Percentiles rank a stretch among this genome's conserved stretches.
phyloP scores from a whole-genome alignment of 1,140 invertebrate genomes.

The Drosophila cardini region DNA sequence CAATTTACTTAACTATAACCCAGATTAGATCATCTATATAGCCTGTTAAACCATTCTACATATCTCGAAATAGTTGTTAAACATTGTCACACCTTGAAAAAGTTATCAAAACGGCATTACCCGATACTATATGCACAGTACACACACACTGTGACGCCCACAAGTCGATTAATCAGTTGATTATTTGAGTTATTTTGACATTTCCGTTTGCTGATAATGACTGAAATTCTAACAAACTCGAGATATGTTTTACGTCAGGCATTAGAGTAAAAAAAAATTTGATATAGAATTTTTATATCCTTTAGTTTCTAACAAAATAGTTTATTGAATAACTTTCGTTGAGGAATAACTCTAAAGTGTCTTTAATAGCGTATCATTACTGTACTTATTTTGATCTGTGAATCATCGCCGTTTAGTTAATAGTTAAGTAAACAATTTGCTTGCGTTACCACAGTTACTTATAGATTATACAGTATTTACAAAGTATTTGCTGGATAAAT shows the following conservation, averaged over 20 bases:
- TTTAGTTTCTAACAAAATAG: not conserved
- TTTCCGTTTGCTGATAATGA: conserved; percentile 63
- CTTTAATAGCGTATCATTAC: conserved; percentile 12
- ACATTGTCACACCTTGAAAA: not conserved
- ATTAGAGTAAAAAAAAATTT: not conserved
- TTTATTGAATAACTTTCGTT: conserved; percentile 10
- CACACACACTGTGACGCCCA: conserved; percentile 12
- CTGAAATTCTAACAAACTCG: not conserved
- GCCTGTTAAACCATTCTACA: conserved; percentile 3
- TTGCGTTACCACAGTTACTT: conserved; percentile 2
- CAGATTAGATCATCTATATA: not conserved
- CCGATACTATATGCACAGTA: not conserved
- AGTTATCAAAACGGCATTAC: not conserved
- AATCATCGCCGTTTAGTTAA: conserved; percentile 8
- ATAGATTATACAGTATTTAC: conserved; percentile 22
- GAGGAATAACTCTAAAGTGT: not conserved
- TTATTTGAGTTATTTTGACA: conserved; percentile 58
- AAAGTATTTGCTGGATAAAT: conserved; percentile 4
- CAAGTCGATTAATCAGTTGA: conserved; percentile 55
- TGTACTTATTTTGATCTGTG: conserved; percentile 12
- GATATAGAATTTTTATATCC: not conserved
- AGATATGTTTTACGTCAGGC: not conserved
- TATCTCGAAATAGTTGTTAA: conserved; percentile 2
- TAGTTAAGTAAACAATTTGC: conserved; percentile 14
- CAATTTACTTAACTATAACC: not conserved